These are phyloP conservation scores for Pyxicephalus adspersus DNA, from an alignment of 2,113 vertebrate species.

Conservation along the genomic window DNA sequence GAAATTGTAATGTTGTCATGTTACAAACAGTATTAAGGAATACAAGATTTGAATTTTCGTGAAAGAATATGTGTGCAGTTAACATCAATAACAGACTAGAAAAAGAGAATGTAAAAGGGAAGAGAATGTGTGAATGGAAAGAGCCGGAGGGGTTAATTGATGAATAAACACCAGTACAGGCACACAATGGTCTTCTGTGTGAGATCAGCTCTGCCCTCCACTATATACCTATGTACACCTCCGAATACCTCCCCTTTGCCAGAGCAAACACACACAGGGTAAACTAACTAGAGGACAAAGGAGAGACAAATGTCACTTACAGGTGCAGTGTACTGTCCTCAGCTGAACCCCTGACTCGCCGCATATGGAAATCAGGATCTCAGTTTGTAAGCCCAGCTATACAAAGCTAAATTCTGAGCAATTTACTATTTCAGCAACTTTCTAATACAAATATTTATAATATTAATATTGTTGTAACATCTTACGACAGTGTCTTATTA, in stretches of 20 bases:
- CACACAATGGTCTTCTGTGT: conserved; percentile 54
- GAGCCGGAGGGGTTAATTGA: conserved; percentile 3
- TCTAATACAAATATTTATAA: background rate
- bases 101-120: background rate
- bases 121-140: conserved; percentile 1
- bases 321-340: conserved; percentile 49
- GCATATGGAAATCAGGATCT: background rate
- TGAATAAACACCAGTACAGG: conserved; percentile 41
- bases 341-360: conserved; percentile 24
- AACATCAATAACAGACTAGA: background rate
- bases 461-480: conserved; percentile 5
- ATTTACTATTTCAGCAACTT: background rate
- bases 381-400: background rate
- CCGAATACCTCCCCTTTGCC: conserved; percentile 49
- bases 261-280: conserved; percentile 53
- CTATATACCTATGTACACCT: conserved; percentile 49
- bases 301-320: conserved; percentile 52
- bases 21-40: too few species aligned
- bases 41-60: too few species aligned
- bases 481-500: conserved; percentile 9
- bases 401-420: background rate
- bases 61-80: background rate
- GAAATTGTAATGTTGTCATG: too few species aligned
- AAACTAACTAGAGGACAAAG: conserved; percentile 54
- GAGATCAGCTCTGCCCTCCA: conserved; percentile 43